Base-by-base conservation (phyloP, 2,888 invertebrate genomes). In the Atethmia centrago region DNA sequence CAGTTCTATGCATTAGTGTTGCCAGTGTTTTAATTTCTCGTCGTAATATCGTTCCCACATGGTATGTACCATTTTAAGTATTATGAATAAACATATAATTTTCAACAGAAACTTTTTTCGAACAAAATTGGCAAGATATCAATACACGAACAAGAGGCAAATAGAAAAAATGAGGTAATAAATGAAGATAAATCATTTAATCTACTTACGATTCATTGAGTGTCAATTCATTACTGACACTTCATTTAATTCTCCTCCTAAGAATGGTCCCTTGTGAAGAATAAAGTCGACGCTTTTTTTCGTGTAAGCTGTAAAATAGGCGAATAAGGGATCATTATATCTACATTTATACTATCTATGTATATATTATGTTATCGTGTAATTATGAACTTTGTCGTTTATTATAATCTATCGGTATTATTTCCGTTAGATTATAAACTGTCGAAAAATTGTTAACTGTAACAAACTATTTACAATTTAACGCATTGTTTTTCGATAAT, bases 201-300 rank as follows among this genome's bases (percentile, higher is more conserved):
- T 83, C 74, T 68, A 58, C 74, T 79, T 49, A 66, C 68, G 70
- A 74, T 58, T 83, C 71, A 79, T 66, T 81, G 84, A 83, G 61
- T 58, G 28, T 40, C 61, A 65, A 71, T n/a, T n/a, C n/a, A n/a
- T 83, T 83, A 79, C 49, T 71, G 68, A 58, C 74, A 61, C 70
- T 74, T 49, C 61, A 79, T 71, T 81, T 36, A 62, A 65, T 74
- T 36, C 28, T 31, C 16, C 28, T 64, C 40, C 14, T 47, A 72
- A 45, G 45, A 36, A n/a, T 19, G 7, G 21, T 25, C 19, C 49
- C 19, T 28, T 40, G 25, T 3, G 36, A 53, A 47, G 45, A 47
- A 78, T 61, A 5, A 59, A 40, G 19, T 59, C 28, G 12, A 4
- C n/a, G 36, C 2, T 45, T 69, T 59, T 21, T 59, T 59, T 56